phyloP scores from a whole-genome alignment of 1,140 invertebrate genomes.

The Pseudomyrmex flavicornis region DNA sequence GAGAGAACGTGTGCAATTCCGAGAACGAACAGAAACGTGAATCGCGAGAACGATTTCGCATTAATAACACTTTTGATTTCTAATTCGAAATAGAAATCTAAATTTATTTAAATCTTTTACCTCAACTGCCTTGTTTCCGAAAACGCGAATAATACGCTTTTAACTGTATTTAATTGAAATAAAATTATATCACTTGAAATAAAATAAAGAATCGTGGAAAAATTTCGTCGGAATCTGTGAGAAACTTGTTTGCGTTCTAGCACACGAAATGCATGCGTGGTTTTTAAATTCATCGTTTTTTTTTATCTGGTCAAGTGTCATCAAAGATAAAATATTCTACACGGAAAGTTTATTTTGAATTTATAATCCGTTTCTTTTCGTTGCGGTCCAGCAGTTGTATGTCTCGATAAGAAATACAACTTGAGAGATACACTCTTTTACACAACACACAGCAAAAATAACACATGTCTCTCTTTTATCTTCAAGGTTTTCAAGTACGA shows the following conservation, averaged over 20 bases:
- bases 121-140: no score
- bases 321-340: not conserved
- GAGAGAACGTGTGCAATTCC: not conserved
- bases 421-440: slow-evolving; percentile 32
- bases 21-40: not conserved
- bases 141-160: no score
- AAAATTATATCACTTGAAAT: no score
- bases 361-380: not conserved
- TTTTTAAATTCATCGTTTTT: no score
- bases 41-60: not conserved
- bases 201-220: no score
- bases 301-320: not conserved
- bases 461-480: slow-evolving; percentile 41
- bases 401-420: not conserved
- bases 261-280: no score
- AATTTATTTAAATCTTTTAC: not conserved
- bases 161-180: no score
- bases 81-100: not conserved
- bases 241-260: no score
- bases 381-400: not conserved
- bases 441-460: slow-evolving; percentile 13
- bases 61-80: not conserved
- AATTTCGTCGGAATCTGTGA: no score
- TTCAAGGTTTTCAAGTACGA: slow-evolving; percentile 30
- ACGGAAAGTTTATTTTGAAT: not conserved